A percentile compares a stretch with the other conserved stretches of the same genome.
These are phyloP conservation scores for Troides oblongomaculatus DNA, from an alignment of 2,888 invertebrate genomes.

Conservation along the genomic window DNA sequence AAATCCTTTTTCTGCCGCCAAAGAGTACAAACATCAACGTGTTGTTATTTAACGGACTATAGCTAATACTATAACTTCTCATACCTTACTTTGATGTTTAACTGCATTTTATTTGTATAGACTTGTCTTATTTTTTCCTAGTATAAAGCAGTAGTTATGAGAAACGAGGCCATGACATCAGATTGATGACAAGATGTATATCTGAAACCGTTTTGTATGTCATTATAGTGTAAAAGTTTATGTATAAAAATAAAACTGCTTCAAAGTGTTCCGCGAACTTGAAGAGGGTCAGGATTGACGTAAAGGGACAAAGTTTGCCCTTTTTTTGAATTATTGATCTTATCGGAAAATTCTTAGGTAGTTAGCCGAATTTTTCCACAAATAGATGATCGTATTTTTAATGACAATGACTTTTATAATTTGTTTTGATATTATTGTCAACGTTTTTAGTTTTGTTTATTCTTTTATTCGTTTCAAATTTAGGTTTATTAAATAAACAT, in stretches of 20 bases:
- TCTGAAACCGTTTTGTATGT: conserved; percentile 13
- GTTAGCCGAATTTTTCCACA: not conserved
- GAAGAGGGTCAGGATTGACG: conserved; percentile 24
- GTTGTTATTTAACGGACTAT: too few species aligned
- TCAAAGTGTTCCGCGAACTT: conserved; percentile 15
- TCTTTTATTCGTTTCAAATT: too few species aligned
- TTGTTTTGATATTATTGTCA: too few species aligned
- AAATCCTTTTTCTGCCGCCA: too few species aligned
- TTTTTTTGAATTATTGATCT: conserved; percentile 16
- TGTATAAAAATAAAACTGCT: conserved; percentile 14
- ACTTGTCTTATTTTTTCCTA: too few species aligned
- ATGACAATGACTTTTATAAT: not conserved
- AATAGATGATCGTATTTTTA: not conserved
- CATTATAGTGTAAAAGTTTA: conserved; percentile 8
- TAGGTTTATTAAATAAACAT: too few species aligned
- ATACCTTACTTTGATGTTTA: too few species aligned
- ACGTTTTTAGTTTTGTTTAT: too few species aligned
- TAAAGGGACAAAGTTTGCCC: conserved; percentile 5
- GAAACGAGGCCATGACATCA: not conserved
- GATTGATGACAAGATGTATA: conserved; percentile 2
- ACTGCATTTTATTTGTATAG: too few species aligned
- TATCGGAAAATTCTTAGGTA: not conserved
- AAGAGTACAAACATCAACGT: too few species aligned
- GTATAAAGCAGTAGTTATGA: too few species aligned
- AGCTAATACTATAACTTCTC: too few species aligned